phyloP scores from a whole-genome alignment of 2,797 vertebrate genomes.

The Spea hammondii region DNA sequence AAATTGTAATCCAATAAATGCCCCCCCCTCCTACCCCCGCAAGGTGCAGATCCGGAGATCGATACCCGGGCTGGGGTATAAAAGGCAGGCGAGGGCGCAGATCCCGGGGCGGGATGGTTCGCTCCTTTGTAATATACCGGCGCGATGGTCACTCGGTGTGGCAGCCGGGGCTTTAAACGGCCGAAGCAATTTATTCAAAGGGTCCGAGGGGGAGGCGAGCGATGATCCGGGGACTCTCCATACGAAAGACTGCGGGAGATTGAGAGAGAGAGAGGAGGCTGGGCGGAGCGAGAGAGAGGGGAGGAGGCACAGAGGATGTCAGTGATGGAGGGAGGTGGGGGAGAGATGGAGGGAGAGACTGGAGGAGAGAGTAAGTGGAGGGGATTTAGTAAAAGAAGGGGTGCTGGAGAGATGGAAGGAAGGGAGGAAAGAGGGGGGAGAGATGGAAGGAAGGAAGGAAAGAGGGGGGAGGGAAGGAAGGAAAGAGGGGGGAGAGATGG shows the following conservation, averaged over 20 bases:
- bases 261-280: conserved; percentile 3
- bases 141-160: neutral
- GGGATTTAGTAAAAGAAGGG: neutral
- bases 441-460: no score
- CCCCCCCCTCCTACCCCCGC: neutral
- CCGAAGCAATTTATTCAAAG: neutral
- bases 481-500: no score
- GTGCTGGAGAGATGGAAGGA: no score
- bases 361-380: neutral
- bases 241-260: conserved; percentile 43
- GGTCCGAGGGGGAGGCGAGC: neutral
- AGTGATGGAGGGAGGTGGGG: neutral
- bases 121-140: no score
- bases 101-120: neutral
- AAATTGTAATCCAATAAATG: conserved; percentile 6
- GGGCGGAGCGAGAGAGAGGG: conserved; percentile 29
- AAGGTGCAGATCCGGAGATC: conserved; percentile 32
- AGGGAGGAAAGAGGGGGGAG: no score
- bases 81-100: neutral
- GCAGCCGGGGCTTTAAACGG: neutral
- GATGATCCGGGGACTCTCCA: conserved; percentile 9
- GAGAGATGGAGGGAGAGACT: neutral
- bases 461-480: no score
- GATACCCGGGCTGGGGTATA: neutral
- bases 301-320: conserved; percentile 18